A percentile compares a stretch with the other conserved stretches of the same genome.
phyloP scores from a whole-genome alignment of 2,888 invertebrate species.

The Aromia moschata region DNA sequence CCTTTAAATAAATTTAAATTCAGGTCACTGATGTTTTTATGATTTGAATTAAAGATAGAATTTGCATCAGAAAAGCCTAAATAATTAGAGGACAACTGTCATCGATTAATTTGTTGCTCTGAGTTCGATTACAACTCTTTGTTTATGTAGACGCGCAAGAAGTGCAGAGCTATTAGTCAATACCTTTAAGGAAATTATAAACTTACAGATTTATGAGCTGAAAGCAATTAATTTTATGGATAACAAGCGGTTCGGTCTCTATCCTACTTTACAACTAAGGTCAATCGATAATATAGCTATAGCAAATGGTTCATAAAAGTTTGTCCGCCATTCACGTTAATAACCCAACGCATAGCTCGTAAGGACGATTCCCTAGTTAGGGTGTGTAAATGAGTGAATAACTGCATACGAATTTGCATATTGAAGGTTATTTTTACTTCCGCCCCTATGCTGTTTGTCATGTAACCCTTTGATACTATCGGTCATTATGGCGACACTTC shows the following conservation, averaged over 20 bases:
- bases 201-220: slow-evolving; percentile 59
- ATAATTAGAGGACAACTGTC: too few relatives aligned
- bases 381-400: slow-evolving; percentile 61
- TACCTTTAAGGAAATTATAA: slow-evolving; percentile 35
- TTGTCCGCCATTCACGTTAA: slow-evolving; percentile 45
- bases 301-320: slow-evolving; percentile 55
- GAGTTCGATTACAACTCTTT: too few relatives aligned
- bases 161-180: background rate
- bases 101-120: too few relatives aligned
- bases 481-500: slow-evolving; percentile 55
- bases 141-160: too few relatives aligned
- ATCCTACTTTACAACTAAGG: slow-evolving; percentile 42
- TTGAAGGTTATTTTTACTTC: slow-evolving; percentile 61
- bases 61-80: too few relatives aligned
- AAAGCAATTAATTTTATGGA: slow-evolving; percentile 60
- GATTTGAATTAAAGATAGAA: too few relatives aligned
- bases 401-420: slow-evolving; percentile 62
- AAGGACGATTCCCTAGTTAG: slow-evolving; percentile 40
- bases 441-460: slow-evolving; percentile 62
- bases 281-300: slow-evolving; percentile 49
- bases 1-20: too few relatives aligned
- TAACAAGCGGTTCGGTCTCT: slow-evolving; percentile 46
- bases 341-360: slow-evolving; percentile 49
- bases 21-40: too few relatives aligned
- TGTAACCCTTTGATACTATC: slow-evolving; percentile 56